Conservation (phyloP, 2,888 invertebrate genomes). For the Caenorhabditis doughertyi region DNA sequence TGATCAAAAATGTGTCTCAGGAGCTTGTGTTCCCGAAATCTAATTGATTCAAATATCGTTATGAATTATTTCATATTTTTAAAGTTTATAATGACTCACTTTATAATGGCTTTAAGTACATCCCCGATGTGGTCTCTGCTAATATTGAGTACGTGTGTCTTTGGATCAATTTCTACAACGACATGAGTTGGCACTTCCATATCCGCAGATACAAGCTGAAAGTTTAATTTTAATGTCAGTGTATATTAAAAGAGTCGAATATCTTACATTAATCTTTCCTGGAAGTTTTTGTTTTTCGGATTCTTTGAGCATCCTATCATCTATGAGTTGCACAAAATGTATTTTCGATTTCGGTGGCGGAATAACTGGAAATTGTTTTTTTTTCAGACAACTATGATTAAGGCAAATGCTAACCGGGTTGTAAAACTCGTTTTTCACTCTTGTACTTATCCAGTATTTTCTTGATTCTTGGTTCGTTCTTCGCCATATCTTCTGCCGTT, state of each 20-base stretch:
- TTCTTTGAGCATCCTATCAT: slow-evolving; percentile 43
- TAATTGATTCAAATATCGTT: background rate
- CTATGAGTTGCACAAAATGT: slow-evolving; percentile 47
- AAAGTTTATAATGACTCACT: slow-evolving; percentile 19
- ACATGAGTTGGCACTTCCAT: slow-evolving; percentile 50
- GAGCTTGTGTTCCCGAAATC: slow-evolving; percentile 5
- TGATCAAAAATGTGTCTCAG: slow-evolving; percentile 3
- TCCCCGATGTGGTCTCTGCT: slow-evolving; percentile 40
- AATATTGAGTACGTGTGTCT: slow-evolving; percentile 43
- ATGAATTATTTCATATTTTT: background rate
- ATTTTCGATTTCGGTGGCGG: slow-evolving; percentile 59
- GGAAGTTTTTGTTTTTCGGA: slow-evolving; percentile 42
- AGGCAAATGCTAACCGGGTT: slow-evolving; percentile 33
- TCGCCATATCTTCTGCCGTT: slow-evolving; percentile 42
- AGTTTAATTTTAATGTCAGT: background rate
- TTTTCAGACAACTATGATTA: background rate
- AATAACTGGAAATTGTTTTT: slow-evolving; percentile 50
- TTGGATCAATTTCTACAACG: slow-evolving; percentile 40
- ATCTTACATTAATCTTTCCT: slow-evolving; percentile 60
- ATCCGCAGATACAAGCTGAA: slow-evolving; percentile 47
- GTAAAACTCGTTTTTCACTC: slow-evolving; percentile 36
- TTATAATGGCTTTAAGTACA: slow-evolving; percentile 54
- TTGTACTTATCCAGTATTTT: slow-evolving; percentile 41
- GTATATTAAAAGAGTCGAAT: background rate
- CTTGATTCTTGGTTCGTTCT: slow-evolving; percentile 25